Conservation (phyloP, 2,888 invertebrate genomes). For the Physocephala rufipes region DNA sequence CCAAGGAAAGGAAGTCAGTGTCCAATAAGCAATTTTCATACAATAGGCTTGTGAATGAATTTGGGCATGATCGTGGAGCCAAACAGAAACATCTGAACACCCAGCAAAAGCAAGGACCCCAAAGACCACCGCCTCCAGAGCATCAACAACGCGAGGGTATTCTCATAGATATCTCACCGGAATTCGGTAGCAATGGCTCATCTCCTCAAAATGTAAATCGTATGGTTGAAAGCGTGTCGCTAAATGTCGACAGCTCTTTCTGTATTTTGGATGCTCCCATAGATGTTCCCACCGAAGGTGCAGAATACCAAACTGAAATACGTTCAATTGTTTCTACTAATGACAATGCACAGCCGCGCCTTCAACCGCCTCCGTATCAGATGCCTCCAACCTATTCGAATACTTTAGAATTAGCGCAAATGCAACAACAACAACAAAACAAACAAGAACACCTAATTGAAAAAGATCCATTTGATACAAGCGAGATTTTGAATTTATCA, state of each 20-base stretch:
- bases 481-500: slow-evolving; percentile 30
- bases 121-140: slow-evolving; percentile 65
- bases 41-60: slow-evolving; percentile 82
- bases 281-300: slow-evolving; percentile 70
- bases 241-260: slow-evolving; percentile 58
- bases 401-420: slow-evolving; percentile 61
- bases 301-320: slow-evolving; percentile 41
- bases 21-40: slow-evolving; percentile 82
- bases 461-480: slow-evolving; percentile 77
- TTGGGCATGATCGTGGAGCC: slow-evolving; percentile 44
- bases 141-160: slow-evolving; percentile 70
- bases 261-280: slow-evolving; percentile 80
- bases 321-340: slow-evolving; percentile 39
- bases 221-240: slow-evolving; percentile 53
- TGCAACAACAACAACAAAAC: slow-evolving; percentile 44
- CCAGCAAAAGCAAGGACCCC: slow-evolving; percentile 49
- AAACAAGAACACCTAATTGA: slow-evolving; percentile 42
- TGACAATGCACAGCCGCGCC: slow-evolving; percentile 47
- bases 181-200: slow-evolving; percentile 53
- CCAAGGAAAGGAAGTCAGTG: slow-evolving; percentile 62
- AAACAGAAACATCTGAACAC: slow-evolving; percentile 33
- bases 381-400: slow-evolving; percentile 70
- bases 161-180: slow-evolving; percentile 78
- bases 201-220: slow-evolving; percentile 38
- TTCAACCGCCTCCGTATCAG: slow-evolving; percentile 68